A percentile compares a stretch with the other conserved stretches of the same genome.
These are phyloP conservation scores for Danionella dracula DNA, from an alignment of 2,797 vertebrate species.

Conservation along the genomic window DNA sequence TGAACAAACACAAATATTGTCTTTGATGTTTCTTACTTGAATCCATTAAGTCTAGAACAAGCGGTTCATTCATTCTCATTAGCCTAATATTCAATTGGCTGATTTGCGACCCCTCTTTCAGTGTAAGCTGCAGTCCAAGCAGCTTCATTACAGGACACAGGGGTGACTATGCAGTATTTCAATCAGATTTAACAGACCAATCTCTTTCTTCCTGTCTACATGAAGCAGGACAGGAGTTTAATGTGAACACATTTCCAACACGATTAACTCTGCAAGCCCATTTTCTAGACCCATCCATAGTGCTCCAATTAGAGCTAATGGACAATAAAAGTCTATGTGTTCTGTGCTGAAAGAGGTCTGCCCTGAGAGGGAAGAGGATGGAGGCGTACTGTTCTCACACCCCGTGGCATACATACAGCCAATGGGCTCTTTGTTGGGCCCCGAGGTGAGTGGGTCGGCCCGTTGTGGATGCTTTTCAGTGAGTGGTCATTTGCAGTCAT, in stretches of 20 bases:
- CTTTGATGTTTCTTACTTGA: no score
- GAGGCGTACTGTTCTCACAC: constrained; percentile 24
- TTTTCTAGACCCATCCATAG: constrained; percentile 30
- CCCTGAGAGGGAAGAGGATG: background rate
- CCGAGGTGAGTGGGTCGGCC: constrained; percentile 23
- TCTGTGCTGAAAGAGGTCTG: constrained; percentile 14
- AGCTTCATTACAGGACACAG: constrained; percentile 12
- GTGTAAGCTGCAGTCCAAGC: background rate
- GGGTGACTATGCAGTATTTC: constrained; percentile 3
- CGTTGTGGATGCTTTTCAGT: constrained; percentile 21
- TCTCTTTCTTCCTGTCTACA: constrained; percentile 12
- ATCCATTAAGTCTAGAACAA: no score
- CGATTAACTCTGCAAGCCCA: constrained; percentile 28
- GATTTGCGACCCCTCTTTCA: background rate
- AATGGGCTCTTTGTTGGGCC: constrained; percentile 16
- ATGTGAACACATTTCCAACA: constrained; percentile 37
- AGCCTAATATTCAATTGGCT: background rate
- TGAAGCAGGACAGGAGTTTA: constrained; percentile 26
- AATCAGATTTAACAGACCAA: constrained; percentile 28
- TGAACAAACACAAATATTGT: no score
- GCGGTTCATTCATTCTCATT: background rate
- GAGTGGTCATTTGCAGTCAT: constrained; percentile 22
- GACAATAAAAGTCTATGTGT: constrained; percentile 45
- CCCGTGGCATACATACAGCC: constrained; percentile 13
- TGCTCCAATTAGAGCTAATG: constrained; percentile 47